These are phyloP conservation scores for Mirounga angustirostris DNA, from an alignment of 2,113 vertebrate species.

Conservation along the genomic window DNA sequence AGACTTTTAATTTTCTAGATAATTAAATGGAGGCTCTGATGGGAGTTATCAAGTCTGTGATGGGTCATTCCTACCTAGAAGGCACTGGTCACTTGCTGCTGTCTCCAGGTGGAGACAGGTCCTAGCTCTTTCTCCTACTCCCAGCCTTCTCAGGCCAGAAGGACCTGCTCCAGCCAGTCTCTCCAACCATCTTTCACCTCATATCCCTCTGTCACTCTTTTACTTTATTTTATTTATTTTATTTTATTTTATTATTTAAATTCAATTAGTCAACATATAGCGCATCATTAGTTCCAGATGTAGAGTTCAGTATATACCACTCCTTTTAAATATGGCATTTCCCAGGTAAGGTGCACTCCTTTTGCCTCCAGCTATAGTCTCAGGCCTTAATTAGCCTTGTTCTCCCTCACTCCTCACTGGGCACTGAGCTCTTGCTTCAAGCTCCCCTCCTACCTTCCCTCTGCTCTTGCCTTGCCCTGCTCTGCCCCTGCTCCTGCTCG, in stretches of 20 bases:
- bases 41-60: neutral
- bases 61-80: neutral
- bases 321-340: neutral
- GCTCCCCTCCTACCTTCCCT: neutral
- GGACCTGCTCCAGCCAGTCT: neutral
- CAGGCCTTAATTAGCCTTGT: neutral
- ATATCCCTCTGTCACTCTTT: neutral
- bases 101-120: neutral
- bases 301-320: neutral
- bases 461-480: too few species aligned
- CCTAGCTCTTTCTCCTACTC: neutral
- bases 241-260: neutral
- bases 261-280: neutral
- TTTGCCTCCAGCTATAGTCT: neutral
- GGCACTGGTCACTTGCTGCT: fast-evolving
- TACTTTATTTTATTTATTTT: neutral
- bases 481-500: neutral
- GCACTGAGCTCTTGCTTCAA: neutral
- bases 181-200: neutral
- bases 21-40: neutral
- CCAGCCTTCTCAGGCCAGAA: neutral
- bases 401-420: neutral
- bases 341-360: neutral
- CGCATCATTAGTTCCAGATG: neutral
- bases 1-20: neutral